phyloP scores from a whole-genome alignment of 2,113 vertebrate genomes.

The Eubucco bourcierii region DNA sequence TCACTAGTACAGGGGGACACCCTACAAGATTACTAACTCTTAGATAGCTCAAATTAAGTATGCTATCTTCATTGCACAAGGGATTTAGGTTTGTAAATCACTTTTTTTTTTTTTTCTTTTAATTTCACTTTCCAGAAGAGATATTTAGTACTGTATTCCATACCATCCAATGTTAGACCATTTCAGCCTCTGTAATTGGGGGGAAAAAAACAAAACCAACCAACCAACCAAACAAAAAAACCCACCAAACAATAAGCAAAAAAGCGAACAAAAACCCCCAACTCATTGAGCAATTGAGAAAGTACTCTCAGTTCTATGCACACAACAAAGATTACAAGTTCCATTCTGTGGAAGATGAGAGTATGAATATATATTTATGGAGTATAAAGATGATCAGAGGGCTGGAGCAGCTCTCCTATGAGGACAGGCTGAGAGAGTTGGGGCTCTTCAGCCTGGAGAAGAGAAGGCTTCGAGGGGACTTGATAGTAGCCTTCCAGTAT shows the following conservation, averaged over 20 bases:
- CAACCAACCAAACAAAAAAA: too few relatives aligned
- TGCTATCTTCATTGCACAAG: background rate
- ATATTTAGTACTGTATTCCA: background rate
- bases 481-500: too few relatives aligned
- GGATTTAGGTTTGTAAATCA: background rate
- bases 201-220: too few relatives aligned
- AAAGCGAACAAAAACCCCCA: too few relatives aligned
- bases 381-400: too few relatives aligned
- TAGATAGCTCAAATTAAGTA: background rate
- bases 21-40: accelerated
- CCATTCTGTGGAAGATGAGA: background rate
- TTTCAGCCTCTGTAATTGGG: too few relatives aligned
- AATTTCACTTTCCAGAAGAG: background rate
- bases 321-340: background rate
- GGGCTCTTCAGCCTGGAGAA: too few relatives aligned
- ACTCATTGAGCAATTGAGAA: background rate
- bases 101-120: background rate
- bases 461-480: too few relatives aligned
- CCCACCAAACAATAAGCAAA: too few relatives aligned
- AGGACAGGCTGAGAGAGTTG: too few relatives aligned
- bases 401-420: too few relatives aligned
- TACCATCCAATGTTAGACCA: background rate
- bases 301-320: background rate
- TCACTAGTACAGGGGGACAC: too few relatives aligned
- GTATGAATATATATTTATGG: background rate